phyloP scores from a whole-genome alignment of 2,888 invertebrate genomes.

The Vanessa cardui region DNA sequence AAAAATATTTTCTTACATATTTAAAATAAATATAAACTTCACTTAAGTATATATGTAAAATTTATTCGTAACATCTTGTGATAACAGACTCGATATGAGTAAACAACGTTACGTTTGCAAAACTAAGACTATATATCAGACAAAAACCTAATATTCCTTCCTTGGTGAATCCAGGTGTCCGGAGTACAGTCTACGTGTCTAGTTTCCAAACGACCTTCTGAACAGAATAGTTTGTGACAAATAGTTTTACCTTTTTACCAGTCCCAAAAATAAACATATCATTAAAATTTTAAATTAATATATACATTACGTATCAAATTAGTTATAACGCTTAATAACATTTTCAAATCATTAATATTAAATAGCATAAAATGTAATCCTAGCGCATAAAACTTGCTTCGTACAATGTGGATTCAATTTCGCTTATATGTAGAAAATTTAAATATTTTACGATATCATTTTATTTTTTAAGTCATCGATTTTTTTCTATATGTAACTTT shows the following conservation, averaged over 20 bases:
- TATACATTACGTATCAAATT: not conserved
- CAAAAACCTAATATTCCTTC: constrained; percentile 39
- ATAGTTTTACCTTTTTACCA: not conserved
- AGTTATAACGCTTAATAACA: not conserved
- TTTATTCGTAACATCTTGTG: not conserved
- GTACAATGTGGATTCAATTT: not conserved
- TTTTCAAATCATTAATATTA: not conserved
- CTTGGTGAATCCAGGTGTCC: constrained; percentile 25
- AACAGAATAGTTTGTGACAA: constrained; percentile 1
- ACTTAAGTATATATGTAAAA: not conserved
- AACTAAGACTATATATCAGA: constrained; percentile 5
- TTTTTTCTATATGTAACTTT: not conserved
- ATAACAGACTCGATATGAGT: not conserved
- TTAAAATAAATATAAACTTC: not conserved
- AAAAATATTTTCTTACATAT: not conserved
- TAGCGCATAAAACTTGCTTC: not conserved
- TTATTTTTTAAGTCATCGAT: not conserved
- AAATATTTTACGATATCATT: not conserved
- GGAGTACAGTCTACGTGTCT: constrained; percentile 22
- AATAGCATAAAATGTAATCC: too few species aligned
- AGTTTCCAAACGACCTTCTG: constrained; percentile 23
- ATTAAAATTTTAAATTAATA: not conserved
- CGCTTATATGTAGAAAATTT: constrained; percentile 1
- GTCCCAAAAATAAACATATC: not conserved
- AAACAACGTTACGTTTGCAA: not conserved